Evolutionary conservation across 2,888 invertebrate genomes (phyloP).

Genomic region (Rotaria macrura): DNA sequence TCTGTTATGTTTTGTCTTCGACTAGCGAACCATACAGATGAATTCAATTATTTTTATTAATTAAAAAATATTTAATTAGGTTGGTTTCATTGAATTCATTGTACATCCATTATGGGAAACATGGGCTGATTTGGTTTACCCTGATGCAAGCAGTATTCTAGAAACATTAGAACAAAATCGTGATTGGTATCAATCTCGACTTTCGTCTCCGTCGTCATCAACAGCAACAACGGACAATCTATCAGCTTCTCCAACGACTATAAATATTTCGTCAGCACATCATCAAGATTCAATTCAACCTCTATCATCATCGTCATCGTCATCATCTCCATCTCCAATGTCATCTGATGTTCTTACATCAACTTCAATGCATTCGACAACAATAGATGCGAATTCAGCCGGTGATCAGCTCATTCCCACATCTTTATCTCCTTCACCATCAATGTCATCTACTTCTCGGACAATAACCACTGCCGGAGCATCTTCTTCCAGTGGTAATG

Average conservation of each 20-base stretch:
- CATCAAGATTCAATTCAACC: conserved; percentile 1
- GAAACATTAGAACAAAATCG: conserved; percentile 95
- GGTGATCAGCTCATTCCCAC: conserved; percentile 11
- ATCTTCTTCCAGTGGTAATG: not conserved
- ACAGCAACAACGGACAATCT: not conserved
- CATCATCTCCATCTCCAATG: not conserved
- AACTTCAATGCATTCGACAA: not conserved
- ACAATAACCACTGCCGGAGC: not conserved
- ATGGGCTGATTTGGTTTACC: conserved; percentile 96
- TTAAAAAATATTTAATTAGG: conserved; percentile 51
- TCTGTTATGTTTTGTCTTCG: no score
- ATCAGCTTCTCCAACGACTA: not conserved
- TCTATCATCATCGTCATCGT: not conserved
- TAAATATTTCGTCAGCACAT: not conserved
- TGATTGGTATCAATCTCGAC: conserved; percentile 69
- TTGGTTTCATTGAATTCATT: conserved; percentile 98
- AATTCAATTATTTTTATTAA: no score
- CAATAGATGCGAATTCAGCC: not conserved
- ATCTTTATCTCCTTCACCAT: not conserved
- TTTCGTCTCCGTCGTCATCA: not conserved
- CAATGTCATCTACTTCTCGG: not conserved
- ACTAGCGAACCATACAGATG: no score
- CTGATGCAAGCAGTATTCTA: conserved; percentile 92
- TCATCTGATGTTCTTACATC: not conserved
- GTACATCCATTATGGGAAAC: conserved; percentile 99